Base-by-base conservation (phyloP, 64 coral and sea anemone species). In the Cladopsammia gracilis region DNA sequence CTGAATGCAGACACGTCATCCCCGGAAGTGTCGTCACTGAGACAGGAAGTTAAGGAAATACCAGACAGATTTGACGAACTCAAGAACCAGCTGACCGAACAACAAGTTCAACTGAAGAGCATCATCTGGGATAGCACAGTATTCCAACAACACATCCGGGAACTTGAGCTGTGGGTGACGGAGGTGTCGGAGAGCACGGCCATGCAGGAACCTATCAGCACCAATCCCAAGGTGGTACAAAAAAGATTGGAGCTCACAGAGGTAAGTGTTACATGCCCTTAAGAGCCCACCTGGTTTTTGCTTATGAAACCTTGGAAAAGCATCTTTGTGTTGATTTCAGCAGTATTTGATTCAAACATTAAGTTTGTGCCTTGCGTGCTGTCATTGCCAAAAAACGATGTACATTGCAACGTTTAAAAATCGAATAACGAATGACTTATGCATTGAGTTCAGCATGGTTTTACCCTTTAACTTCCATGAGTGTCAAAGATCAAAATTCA, bases 201-300 rank as follows among this genome's bases (percentile, higher is more conserved):
- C 10, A 72, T 94, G 42, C 87, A 94, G 25, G 94, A 99, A 61
- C 74, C 91, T 10, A 73, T 90, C 22, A 99, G 92, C 48, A 94
- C 98, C 13, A 99, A 99, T 70, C 91, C 97, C 34, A 88, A 87
- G 49, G 88, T 96, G 23, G 83, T 99, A 16, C 74, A 73, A 68
- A 99, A 88, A 91, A 83, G 92, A 58, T 85, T 99, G 24, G 91
- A 96, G 59, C 94, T 96, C 58, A 93, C 96, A 4, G 98, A 96
- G 87, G 97, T 98, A 45, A 76, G 70, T 56, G 8, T 2, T 60
- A 49, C 11, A 7, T 48, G 45, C 1, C n/a, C 20, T 25, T 8
- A 22, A 25, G 65, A 25, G 34, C 34, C 34, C 34, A 34, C 34
- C 34, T 34, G 34, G 2, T 34, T 34, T 34, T 34, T 34, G 34